Evolutionary conservation across 1,140 invertebrate species (phyloP), one percentile per base, ranked within the genome.

Genomic region (Brachionus manjavacas): DNA sequence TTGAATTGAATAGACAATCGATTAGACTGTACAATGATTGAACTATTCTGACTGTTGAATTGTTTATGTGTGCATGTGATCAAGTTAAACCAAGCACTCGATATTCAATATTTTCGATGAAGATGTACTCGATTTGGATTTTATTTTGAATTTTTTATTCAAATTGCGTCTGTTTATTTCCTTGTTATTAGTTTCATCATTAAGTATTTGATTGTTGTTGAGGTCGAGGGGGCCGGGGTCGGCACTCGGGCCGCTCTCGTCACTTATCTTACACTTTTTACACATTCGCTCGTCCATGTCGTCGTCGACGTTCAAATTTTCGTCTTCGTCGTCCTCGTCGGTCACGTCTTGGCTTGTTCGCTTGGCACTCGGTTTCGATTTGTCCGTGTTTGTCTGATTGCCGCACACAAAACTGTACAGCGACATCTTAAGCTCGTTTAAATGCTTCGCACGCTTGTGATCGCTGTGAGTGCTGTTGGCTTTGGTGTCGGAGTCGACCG

Each of bases 141-240:
- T 76, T 46, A 76, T 43, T 25, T 76, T 76, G 16, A 76, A 49
- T 49, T 76, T 76, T 76, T 76, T 76, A 31, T 76, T 76, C 41
- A 46, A 74, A 41, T 74, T 74, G 25, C 70, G 70, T 4, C 20
- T 39, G 16, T 23, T 23, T n/a, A 68, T 28, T 68, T 72, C 6
- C 23, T 41, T 39, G 23, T n/a, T 49, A 76, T 76, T 76, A 9
- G 72, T 76, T 46, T 76, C 72, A 9, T 76, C 72, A 28, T 76
- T 76, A 25, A 76, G 43, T 25, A 76, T 76, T 76, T 76, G 39
- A 76, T 76, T 76, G 41, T 76, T 76, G 20, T 76, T 76, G 3
- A 76, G 3, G 31, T 76, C 72, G 9, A 49, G 7, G 11, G 52
- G 8, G n/a, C 25, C 52, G 3, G 43, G 43, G 0, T n/a, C 11